phyloP scores from a whole-genome alignment of 2,797 vertebrate species.

The Streptopelia turtur region DNA sequence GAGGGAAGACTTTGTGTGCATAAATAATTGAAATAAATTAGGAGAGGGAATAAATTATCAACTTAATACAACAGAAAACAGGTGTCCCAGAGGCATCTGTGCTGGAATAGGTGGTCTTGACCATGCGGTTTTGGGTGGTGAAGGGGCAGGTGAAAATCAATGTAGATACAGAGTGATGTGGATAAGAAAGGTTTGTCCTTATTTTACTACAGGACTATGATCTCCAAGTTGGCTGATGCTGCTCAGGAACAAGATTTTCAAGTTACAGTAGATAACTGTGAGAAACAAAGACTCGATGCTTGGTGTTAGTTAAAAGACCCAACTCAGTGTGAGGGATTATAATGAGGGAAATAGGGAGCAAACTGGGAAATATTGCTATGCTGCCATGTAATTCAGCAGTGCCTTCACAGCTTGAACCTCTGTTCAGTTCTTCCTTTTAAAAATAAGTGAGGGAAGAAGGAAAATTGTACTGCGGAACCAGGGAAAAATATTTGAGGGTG shows the following conservation, averaged over 20 bases:
- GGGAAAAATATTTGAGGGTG: not conserved
- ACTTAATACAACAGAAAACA: not conserved
- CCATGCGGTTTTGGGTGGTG: not conserved
- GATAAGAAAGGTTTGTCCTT: not conserved
- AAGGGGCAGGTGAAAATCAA: not conserved
- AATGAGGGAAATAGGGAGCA: not conserved
- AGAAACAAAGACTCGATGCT: not conserved
- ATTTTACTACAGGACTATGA: not conserved
- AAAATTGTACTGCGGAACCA: not conserved
- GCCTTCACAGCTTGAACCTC: not conserved
- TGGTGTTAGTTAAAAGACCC: not conserved
- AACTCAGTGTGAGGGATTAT: not conserved
- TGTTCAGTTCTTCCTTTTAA: not conserved
- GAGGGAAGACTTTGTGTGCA: accelerated
- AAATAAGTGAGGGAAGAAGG: not conserved
- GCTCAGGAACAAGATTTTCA: not conserved
- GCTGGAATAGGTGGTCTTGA: not conserved
- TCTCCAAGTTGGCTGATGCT: not conserved
- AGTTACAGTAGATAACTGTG: not conserved
- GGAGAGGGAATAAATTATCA: not conserved
- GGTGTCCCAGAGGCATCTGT: not conserved
- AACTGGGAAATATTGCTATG: not conserved
- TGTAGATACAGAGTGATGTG: accelerated
- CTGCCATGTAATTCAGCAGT: not conserved
- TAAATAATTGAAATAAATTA: accelerated